phyloP scores from a whole-genome alignment of 2,113 vertebrate species.

The Xenopus laevis region DNA sequence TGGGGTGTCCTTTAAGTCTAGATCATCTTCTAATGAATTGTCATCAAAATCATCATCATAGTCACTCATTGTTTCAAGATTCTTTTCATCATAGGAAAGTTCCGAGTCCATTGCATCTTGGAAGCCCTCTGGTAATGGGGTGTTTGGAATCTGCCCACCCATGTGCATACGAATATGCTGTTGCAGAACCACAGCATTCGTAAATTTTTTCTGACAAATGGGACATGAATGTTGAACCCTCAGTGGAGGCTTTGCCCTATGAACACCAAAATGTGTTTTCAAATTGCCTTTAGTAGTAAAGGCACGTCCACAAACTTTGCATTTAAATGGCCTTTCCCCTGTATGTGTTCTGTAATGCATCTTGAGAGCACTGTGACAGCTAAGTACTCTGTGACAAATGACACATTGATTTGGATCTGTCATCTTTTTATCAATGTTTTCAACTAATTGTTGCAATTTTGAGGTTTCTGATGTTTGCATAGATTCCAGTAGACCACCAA shows the following conservation, averaged over 20 bases:
- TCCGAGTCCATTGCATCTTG: conserved; percentile 87
- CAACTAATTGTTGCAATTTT: conserved; percentile 94
- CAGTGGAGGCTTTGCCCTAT: conserved; percentile 94
- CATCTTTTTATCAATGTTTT: conserved; percentile 99
- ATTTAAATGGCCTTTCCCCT: conserved; percentile 97
- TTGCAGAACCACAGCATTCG: conserved; percentile 93
- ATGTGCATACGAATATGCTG: conserved; percentile 99
- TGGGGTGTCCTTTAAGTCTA: conserved; percentile 72
- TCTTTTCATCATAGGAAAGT: conserved; percentile 86
- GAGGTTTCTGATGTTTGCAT: conserved; percentile 99
- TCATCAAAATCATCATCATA: conserved; percentile 90
- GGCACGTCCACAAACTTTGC: conserved; percentile 96
- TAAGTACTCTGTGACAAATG: conserved; percentile 96
- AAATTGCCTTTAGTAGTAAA: conserved; percentile 98
- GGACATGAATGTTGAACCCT: conserved; percentile 97
- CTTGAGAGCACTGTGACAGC: conserved; percentile 98
- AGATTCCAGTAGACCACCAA: conserved; percentile 95
- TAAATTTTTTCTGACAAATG: conserved; percentile 99
- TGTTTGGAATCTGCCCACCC: conserved; percentile 97
- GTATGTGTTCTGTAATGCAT: conserved; percentile 99
- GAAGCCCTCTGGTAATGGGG: conserved; percentile 84
- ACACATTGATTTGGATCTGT: conserved; percentile 97
- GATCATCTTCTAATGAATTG: conserved; percentile 90
- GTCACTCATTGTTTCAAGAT: conserved; percentile 79
- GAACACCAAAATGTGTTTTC: conserved; percentile 97